These are phyloP conservation scores for Heterohyrax brucei DNA, from an alignment of 2,797 vertebrate species.

Conservation along the genomic window DNA sequence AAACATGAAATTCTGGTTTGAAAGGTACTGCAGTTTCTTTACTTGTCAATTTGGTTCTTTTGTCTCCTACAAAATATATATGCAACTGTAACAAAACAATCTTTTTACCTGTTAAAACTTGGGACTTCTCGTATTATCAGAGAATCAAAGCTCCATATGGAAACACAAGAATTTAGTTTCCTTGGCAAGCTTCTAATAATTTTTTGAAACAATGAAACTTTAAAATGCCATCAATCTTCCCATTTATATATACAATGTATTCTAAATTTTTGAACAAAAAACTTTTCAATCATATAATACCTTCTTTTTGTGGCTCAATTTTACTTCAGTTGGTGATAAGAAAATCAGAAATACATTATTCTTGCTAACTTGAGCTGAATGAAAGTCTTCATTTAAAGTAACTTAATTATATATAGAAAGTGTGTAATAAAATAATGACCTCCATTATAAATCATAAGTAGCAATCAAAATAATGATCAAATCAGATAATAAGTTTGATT, in stretches of 20 bases:
- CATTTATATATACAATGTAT: slow-evolving; percentile 82
- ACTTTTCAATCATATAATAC: slow-evolving; percentile 76
- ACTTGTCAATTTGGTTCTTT: slow-evolving; percentile 74
- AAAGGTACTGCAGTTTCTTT: slow-evolving; percentile 76
- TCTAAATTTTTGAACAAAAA: slow-evolving; percentile 79
- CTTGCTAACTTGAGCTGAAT: slow-evolving; percentile 88
- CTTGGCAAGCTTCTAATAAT: slow-evolving; percentile 71
- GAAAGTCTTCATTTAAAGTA: slow-evolving; percentile 90
- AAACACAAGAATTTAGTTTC: slow-evolving; percentile 69
- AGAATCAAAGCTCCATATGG: slow-evolving; percentile 60
- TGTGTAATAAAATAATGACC: slow-evolving; percentile 91
- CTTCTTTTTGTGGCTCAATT: slow-evolving; percentile 84
- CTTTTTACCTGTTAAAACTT: slow-evolving; percentile 73
- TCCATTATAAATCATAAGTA: slow-evolving; percentile 91
- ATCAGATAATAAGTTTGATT: slow-evolving; percentile 92
- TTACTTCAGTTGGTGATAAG: slow-evolving; percentile 85
- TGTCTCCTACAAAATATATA: slow-evolving; percentile 69
- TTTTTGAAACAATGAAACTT: slow-evolving; percentile 84
- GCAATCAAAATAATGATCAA: slow-evolving; percentile 92
- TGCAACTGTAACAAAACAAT: slow-evolving; percentile 71
- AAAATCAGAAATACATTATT: slow-evolving; percentile 90
- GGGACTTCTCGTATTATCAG: slow-evolving; percentile 68
- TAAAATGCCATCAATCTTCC: slow-evolving; percentile 81
- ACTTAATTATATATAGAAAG: slow-evolving; percentile 89
- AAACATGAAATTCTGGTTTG: slow-evolving; percentile 78